Conservation (phyloP, 2,113 vertebrate species). For the Chlorodrepanis virens region DNA sequence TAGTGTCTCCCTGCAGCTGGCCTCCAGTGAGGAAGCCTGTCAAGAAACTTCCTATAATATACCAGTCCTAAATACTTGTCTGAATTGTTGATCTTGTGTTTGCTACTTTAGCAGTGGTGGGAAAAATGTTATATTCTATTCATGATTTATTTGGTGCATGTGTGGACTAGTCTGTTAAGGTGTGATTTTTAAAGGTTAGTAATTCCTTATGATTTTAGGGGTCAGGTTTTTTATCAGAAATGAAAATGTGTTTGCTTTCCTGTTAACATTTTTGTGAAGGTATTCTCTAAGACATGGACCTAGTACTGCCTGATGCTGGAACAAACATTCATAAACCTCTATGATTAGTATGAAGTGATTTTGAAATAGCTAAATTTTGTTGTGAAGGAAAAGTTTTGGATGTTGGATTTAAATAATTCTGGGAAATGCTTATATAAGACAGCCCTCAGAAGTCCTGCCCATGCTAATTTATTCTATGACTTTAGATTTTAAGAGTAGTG, state of each 20-base stretch:
- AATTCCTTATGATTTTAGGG: background rate
- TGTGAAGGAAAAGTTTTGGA: background rate
- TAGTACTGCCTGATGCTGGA: background rate
- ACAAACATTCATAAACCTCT: background rate
- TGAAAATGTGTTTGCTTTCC: background rate
- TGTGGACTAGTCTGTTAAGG: background rate
- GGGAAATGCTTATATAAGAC: background rate
- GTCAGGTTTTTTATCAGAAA: background rate
- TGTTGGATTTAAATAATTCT: background rate
- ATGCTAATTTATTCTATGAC: background rate
- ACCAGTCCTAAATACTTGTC: background rate
- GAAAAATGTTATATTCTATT: background rate
- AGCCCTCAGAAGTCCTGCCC: background rate
- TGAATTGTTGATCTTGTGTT: background rate
- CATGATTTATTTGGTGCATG: background rate
- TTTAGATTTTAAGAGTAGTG: background rate
- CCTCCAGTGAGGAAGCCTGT: background rate
- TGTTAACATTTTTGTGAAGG: background rate
- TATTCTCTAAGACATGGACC: background rate
- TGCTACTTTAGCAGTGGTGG: background rate
- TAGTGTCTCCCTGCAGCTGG: background rate
- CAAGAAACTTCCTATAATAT: background rate
- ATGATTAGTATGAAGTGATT: background rate
- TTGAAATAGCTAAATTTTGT: background rate
- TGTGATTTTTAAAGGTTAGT: background rate